These are phyloP conservation scores for Callithrix jacchus DNA, from an alignment of 2,113 vertebrate species.

Conservation along the genomic window DNA sequence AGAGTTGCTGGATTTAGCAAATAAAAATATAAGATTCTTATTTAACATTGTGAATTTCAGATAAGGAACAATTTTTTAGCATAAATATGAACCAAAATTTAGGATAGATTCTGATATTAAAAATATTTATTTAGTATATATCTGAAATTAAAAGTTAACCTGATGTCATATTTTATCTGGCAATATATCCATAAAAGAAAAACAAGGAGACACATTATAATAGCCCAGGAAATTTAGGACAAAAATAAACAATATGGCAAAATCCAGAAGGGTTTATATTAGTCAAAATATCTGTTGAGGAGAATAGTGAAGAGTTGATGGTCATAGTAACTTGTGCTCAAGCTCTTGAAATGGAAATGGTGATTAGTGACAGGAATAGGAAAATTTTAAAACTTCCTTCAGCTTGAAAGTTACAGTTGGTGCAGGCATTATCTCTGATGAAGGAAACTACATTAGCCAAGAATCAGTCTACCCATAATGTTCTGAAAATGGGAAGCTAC, in stretches of 20 bases:
- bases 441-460: background rate
- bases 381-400: background rate
- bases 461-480: background rate
- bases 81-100: background rate
- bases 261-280: background rate
- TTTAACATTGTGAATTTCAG: background rate
- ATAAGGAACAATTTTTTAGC: background rate
- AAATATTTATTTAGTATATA: background rate
- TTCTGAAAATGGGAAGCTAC: background rate
- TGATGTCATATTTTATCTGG: background rate
- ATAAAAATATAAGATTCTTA: background rate
- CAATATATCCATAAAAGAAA: background rate
- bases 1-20: background rate
- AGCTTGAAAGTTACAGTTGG: background rate
- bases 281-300: background rate
- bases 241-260: background rate
- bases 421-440: background rate
- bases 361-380: background rate
- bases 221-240: background rate
- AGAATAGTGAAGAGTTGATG: background rate
- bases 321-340: background rate
- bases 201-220: background rate
- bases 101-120: background rate
- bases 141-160: background rate
- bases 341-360: background rate